Percentiles rank a stretch among this genome's conserved stretches.
Conservation (phyloP, 1,140 invertebrate species). For the Aphelinus certus region DNA sequence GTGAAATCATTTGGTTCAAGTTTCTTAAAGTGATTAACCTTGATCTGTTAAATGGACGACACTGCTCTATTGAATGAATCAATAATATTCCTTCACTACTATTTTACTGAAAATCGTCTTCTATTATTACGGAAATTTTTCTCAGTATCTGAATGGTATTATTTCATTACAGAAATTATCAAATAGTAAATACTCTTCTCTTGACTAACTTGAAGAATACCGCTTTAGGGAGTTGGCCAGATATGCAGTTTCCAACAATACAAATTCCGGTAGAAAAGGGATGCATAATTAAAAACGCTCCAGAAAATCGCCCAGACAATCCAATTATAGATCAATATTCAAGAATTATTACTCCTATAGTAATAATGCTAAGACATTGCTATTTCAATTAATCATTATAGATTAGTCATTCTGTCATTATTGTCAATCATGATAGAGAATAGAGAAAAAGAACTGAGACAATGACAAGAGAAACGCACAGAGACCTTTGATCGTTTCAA, state of each 20-base stretch:
- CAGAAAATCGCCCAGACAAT: slow-evolving; percentile 59
- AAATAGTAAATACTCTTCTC: no score
- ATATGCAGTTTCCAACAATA: slow-evolving; percentile 46
- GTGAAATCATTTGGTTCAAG: no score
- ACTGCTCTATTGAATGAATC: no score
- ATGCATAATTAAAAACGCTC: slow-evolving; percentile 2
- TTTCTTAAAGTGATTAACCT: no score
- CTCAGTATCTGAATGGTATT: no score
- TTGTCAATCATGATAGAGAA: slow-evolving; percentile 48
- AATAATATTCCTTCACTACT: no score
- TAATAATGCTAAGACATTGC: no score
- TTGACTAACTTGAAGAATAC: slow-evolving; percentile 46
- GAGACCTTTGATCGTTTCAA: slow-evolving; percentile 67
- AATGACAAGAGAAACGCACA: slow-evolving; percentile 59
- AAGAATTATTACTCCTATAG: no score
- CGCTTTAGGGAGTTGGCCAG: slow-evolving; percentile 67
- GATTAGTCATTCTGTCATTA: slow-evolving; percentile 39
- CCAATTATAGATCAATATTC: slow-evolving; percentile 48
- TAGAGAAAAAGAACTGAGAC: slow-evolving; percentile 53
- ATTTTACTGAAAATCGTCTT: no score
- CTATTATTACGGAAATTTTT: no score
- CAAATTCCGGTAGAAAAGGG: slow-evolving; percentile 21
- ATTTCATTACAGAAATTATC: no score
- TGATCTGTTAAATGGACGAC: no score
- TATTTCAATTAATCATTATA: not conserved